phyloP scores from a whole-genome alignment of 2,113 vertebrate species.

The Acrocephalus kingi region DNA sequence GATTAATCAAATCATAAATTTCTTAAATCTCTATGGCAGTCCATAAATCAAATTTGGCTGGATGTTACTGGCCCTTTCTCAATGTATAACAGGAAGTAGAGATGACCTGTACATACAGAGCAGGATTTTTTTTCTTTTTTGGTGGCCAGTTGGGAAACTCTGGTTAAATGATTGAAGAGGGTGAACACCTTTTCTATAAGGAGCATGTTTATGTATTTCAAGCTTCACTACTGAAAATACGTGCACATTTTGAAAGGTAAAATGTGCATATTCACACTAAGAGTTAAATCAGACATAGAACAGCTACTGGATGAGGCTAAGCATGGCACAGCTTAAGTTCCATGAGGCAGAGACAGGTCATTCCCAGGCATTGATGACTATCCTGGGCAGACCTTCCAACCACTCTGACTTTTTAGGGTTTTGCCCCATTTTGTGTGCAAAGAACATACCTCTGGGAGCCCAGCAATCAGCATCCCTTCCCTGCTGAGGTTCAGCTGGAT shows the following conservation, averaged over 20 bases:
- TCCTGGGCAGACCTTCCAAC: neutral
- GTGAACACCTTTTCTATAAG: neutral
- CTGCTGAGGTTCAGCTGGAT: neutral
- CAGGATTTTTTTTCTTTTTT: neutral
- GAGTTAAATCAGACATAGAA: neutral
- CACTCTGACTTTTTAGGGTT: neutral
- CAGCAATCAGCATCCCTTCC: neutral
- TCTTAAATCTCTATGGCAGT: constrained; percentile 32
- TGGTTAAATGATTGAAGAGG: neutral
- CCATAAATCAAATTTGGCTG: constrained; percentile 36
- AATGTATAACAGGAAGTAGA: neutral
- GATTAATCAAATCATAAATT: constrained; percentile 68
- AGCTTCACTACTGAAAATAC: neutral
- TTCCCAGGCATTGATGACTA: neutral
- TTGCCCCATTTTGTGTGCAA: neutral
- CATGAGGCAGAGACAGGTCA: neutral
- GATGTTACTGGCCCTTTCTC: constrained; percentile 6
- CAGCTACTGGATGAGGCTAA: neutral
- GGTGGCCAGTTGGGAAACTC: neutral
- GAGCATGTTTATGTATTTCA: neutral
- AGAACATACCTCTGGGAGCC: neutral
- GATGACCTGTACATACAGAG: neutral
- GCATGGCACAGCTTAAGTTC: neutral
- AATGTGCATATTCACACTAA: neutral
- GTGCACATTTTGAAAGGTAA: neutral